Base-by-base conservation (phyloP, 2,797 vertebrate species). In the Netta rufina region DNA sequence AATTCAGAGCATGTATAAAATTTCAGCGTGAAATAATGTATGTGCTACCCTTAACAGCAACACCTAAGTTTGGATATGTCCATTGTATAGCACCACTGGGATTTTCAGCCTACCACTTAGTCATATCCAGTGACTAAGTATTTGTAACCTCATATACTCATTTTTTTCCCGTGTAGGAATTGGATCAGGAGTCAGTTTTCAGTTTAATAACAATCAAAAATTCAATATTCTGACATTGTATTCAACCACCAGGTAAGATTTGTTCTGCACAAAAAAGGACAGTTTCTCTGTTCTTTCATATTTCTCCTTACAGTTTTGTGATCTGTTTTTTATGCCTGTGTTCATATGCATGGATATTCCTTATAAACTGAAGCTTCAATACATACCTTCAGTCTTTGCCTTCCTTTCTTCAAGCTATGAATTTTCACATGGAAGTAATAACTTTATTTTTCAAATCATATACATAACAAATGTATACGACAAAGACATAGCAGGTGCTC, bases 181-280 rank as follows among this genome's bases (percentile, higher is more conserved):
- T 95, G 98, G 98, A 93, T 99, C 98, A 92, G 98, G 98, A 96
- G 97, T 99, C 91, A 98, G 92, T 96, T 99, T 99, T 97, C 96
- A 97, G 76, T 97, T 97, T 75, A 97, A 87, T 66, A 97, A 98
- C 81, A 98, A 98, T 84, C 98, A 99, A 91, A 99, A 98, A 95
- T 99, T 99, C 95, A 99, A 99, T 94, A 99, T 99, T 95, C 95
- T 98, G 69, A 99, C 99, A 58, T 92, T 99, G 41, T 99, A 99
- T 97, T 99, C 99, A 45, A 98, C 98, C 22, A 99, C 98, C 13
- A 98, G 98, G 99, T 99, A 97, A 98, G 92, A 83, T 74, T 75
- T 58, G 6, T 70, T 93, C 36, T 57, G 39, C 33, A 21, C 18
- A 11, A 43, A 16, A 33, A 16, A 30, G 1, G 16, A 45, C 4